phyloP scores from a whole-genome alignment of 30 jellyfish, hydroid and myxozoan species.

The Aurelia coerulea region DNA sequence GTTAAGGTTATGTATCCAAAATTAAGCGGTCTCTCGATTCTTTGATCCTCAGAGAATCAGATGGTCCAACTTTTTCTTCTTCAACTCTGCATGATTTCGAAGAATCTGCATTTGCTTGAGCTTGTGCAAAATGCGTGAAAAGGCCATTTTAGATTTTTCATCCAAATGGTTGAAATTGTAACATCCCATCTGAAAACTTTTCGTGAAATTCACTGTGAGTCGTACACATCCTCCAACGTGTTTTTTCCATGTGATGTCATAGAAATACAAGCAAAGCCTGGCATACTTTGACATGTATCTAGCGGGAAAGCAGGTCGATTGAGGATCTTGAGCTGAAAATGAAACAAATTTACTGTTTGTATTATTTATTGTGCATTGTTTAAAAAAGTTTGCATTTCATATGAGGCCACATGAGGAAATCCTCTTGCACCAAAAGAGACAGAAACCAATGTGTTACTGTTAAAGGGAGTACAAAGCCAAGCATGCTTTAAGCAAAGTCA shows the following conservation, averaged over 20 bases:
- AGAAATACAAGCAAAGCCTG: constrained; percentile 49
- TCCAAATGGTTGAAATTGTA: constrained; percentile 33
- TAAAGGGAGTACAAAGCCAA: too few species aligned
- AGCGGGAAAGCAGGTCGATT: constrained; percentile 54
- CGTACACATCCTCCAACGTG: constrained; percentile 63
- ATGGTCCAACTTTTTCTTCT: too few species aligned
- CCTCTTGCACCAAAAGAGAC: too few species aligned
- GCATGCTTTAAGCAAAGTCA: too few species aligned
- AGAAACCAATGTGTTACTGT: too few species aligned
- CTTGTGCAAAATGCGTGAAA: constrained; percentile 1
- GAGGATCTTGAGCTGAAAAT: constrained; percentile 58
- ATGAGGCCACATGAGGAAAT: too few species aligned
- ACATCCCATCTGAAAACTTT: constrained; percentile 55
- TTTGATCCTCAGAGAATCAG: too few species aligned
- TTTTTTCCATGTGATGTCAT: constrained; percentile 43
- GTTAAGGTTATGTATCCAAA: too few species aligned
- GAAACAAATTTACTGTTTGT: not conserved
- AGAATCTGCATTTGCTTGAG: not conserved
- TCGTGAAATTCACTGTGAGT: constrained; percentile 35
- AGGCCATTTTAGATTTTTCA: constrained; percentile 13
- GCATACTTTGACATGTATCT: constrained; percentile 53
- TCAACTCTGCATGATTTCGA: too few species aligned
- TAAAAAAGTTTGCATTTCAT: too few species aligned
- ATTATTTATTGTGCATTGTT: too few species aligned
- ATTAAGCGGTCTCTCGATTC: too few species aligned